Percentiles rank a stretch among this genome's conserved stretches.
Conservation (phyloP, 2,888 invertebrate genomes). For the Platycheirus albimanus region DNA sequence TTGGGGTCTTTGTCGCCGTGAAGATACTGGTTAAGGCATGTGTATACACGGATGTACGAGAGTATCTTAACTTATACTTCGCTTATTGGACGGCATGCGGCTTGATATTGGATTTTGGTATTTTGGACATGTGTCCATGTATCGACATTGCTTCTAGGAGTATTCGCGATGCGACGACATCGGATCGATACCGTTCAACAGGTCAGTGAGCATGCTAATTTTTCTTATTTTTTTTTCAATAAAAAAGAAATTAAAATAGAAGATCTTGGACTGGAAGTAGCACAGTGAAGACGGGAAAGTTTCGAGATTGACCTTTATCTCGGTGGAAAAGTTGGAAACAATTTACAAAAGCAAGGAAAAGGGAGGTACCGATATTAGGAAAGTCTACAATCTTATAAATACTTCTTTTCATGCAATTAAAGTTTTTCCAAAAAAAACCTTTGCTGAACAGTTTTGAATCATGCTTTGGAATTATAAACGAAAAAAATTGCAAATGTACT, state of each 20-base stretch:
- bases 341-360: neutral
- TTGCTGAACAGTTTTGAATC: no score
- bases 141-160: slow-evolving; percentile 47
- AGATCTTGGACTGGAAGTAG: slow-evolving; percentile 25
- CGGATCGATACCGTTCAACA: slow-evolving; percentile 63
- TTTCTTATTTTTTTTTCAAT: neutral
- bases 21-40: slow-evolving; percentile 47
- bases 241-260: slow-evolving; percentile 57
- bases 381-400: no score
- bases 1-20: slow-evolving; percentile 65
- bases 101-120: slow-evolving; percentile 50
- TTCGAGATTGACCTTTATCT: slow-evolving; percentile 21
- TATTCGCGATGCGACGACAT: slow-evolving; percentile 22
- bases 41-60: slow-evolving; percentile 60
- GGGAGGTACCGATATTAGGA: no score
- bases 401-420: no score
- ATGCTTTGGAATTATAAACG: no score
- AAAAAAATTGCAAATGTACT: no score
- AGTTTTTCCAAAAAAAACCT: no score
- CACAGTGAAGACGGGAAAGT: slow-evolving; percentile 13
- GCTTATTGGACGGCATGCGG: slow-evolving; percentile 18
- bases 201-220: slow-evolving; percentile 67
- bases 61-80: neutral
- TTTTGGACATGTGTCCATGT: slow-evolving; percentile 67
- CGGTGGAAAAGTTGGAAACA: neutral